Conservation (phyloP, 2,113 vertebrate genomes). For the Phyllopteryx taeniolatus region DNA sequence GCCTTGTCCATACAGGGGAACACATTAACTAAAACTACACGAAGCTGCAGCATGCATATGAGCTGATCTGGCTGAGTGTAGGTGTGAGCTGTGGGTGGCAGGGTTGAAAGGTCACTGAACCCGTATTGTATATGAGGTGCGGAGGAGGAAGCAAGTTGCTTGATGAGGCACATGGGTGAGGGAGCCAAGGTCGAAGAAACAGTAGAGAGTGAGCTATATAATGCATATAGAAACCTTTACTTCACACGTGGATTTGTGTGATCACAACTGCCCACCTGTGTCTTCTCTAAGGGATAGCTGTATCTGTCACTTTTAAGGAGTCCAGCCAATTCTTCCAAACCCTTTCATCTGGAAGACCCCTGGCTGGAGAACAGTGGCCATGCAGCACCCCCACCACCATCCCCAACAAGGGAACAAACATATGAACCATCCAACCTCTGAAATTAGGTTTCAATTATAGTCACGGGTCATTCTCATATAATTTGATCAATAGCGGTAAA, state of each 20-base stretch:
- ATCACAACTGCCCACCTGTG: neutral
- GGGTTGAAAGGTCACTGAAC: conserved; percentile 54
- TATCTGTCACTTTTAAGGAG: conserved; percentile 43
- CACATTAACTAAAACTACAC: conserved; percentile 12
- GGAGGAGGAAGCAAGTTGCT: conserved; percentile 56
- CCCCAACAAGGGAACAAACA: neutral
- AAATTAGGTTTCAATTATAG: neutral
- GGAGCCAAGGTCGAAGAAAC: conserved; percentile 31
- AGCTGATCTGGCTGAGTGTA: conserved; percentile 44
- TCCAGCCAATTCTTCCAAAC: neutral
- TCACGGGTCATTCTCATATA: no score
- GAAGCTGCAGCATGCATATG: conserved; percentile 15
- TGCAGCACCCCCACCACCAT: neutral
- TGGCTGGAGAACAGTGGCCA: neutral
- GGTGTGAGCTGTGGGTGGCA: conserved; percentile 60
- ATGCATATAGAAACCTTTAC: neutral
- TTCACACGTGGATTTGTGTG: neutral
- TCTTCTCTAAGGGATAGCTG: conserved; percentile 18
- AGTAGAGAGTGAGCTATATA: neutral
- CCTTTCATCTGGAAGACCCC: neutral
- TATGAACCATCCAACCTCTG: neutral
- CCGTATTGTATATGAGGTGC: conserved; percentile 57
- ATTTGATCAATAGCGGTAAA: no score
- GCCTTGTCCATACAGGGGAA: conserved; percentile 16
- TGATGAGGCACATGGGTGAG: conserved; percentile 40